Evolutionary conservation across 2,797 vertebrate species (phyloP).

Genomic region (Rhabdophis nuchalis): DNA sequence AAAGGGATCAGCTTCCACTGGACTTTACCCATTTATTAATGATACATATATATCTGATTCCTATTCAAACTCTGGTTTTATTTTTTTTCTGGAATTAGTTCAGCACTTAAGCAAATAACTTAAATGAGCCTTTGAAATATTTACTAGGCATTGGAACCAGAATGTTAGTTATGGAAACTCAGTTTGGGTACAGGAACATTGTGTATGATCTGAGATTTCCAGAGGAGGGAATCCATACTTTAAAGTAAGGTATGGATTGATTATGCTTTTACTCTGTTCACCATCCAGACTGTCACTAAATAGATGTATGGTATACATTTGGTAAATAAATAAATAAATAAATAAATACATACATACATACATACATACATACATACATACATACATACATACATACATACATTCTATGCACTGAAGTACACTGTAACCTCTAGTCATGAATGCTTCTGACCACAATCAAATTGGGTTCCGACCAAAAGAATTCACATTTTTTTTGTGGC

Average conservation of each 20-base stretch:
- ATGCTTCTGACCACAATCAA: too few relatives aligned
- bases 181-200: not conserved
- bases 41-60: not conserved
- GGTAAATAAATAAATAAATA: not conserved
- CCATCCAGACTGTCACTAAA: not conserved
- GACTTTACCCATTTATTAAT: not conserved
- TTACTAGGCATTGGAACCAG: not conserved
- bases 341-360: too few relatives aligned
- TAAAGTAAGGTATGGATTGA: not conserved
- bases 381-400: not conserved
- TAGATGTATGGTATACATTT: not conserved
- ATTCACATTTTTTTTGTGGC: too few relatives aligned
- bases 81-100: conserved; percentile 7
- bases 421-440: too few relatives aligned
- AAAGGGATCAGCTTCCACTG: not conserved
- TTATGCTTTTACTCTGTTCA: not conserved
- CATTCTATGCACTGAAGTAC: not conserved
- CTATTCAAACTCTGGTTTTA: not conserved
- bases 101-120: conserved; percentile 1
- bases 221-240: too few relatives aligned
- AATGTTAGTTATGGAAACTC: not conserved
- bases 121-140: conserved; percentile 3
- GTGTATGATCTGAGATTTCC: not conserved
- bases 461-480: too few relatives aligned
- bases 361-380: too few relatives aligned